Base-by-base conservation (phyloP, 2,888 invertebrate genomes). In the Apotomis turbidana region DNA sequence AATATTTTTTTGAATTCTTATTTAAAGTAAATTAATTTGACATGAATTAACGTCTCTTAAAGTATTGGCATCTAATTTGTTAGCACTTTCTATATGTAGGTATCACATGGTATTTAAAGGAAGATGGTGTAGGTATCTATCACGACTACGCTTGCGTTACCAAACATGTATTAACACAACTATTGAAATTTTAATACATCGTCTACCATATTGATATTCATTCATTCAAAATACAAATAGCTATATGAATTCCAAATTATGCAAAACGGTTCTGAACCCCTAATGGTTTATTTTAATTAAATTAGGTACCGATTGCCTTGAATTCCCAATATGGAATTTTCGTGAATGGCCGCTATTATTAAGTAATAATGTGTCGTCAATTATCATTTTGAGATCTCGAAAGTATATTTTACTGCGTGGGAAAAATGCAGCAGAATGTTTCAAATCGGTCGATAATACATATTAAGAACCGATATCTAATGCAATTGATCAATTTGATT, bases 211-310 rank as follows among this genome's bases (percentile, higher is more conserved):
- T 49, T 49, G 9, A 10, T 49, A 49, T 49, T 49, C 10, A 49
- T 10, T 0, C 2, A 49, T 49, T 49, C 15, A 54, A 54, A 52
- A 15, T 51, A 51, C 1, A 68, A 51, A 15, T 51, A 51, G 49
- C 59, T 52, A 41, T 6, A 27, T 51, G 27, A 68, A 41, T 52
- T 52, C 13, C 52, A 60, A 60, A 59, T 60, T 68, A 68, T 68
- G 68, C 59, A 41, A 68, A 68, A 68, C 44, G 51, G 41, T 59
- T 52, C 8, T 5, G 9, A 13, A 38, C 41, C 36, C 38, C 52
- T 52, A 68, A 59, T 59, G 10, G 38, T 51, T 58, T 68, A 51
- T 38, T 51, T 59, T 60, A 68, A 60, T 60, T 41, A 52, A 59
- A 68, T 59, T 52, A 15, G n/a, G n/a, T n/a, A n/a, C 10, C 59